These are phyloP conservation scores for Ahaetulla prasina DNA, from an alignment of 2,113 vertebrate species.

Conservation along the genomic window DNA sequence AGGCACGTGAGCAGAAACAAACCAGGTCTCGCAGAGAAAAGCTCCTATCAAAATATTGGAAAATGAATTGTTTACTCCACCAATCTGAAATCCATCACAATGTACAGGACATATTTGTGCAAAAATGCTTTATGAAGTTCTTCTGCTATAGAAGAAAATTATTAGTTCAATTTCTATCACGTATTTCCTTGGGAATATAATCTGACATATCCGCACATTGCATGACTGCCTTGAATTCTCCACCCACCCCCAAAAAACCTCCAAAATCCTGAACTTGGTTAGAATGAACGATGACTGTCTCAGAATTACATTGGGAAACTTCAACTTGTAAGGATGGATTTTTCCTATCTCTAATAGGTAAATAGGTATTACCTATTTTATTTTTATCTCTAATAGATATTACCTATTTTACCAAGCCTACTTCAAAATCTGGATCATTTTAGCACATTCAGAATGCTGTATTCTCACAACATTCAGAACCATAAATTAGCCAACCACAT, in stretches of 20 bases:
- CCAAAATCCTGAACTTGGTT: neutral
- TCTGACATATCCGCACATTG: neutral
- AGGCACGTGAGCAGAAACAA: neutral
- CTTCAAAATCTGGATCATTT: neutral
- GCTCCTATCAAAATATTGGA: neutral
- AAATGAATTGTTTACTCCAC: neutral
- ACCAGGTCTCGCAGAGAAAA: too few relatives aligned
- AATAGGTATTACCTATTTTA: too few relatives aligned
- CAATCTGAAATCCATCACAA: neutral
- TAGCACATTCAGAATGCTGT: neutral
- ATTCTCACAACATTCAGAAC: neutral
- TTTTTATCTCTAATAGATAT: too few relatives aligned
- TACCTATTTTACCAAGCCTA: neutral
- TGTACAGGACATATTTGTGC: neutral
- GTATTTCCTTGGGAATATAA: neutral
- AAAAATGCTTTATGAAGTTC: neutral
- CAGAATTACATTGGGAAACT: neutral
- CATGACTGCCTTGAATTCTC: neutral
- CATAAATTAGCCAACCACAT: neutral
- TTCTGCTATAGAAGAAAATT: neutral
- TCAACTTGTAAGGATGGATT: neutral
- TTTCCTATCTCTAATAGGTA: too few relatives aligned
- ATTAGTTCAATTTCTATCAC: neutral
- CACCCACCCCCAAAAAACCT: neutral
- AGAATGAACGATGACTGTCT: neutral